These are phyloP conservation scores for Pangasius krempfi DNA, from an alignment of 2,797 vertebrate genomes.

Conservation along the genomic window DNA sequence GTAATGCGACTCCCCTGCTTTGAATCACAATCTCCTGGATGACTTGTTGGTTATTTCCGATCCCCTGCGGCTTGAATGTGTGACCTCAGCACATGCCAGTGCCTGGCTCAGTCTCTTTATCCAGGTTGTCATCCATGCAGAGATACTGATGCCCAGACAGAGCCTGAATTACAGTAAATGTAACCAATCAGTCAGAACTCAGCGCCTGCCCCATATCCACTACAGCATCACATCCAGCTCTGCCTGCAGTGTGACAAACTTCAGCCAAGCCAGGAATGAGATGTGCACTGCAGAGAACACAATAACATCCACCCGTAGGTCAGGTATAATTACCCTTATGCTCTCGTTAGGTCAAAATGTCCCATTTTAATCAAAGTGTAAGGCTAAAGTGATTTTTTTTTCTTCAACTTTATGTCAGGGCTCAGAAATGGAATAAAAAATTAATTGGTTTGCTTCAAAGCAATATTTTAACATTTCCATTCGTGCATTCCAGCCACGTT, in stretches of 20 bases:
- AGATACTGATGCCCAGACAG: constrained; percentile 13
- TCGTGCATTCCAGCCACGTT: neutral
- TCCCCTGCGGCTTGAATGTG: constrained; percentile 32
- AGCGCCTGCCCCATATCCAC: constrained; percentile 21
- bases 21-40: constrained; percentile 45
- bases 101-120: constrained; percentile 15
- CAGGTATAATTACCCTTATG: neutral
- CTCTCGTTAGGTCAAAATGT: neutral
- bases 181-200: constrained; percentile 46
- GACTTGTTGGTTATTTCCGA: constrained; percentile 40
- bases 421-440: neutral
- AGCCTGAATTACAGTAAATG: constrained; percentile 39
- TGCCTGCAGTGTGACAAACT: constrained; percentile 24
- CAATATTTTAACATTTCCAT: neutral
- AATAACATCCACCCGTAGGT: neutral
- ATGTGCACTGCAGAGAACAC: neutral
- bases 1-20: constrained; percentile 45
- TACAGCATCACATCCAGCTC: constrained; percentile 7
- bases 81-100: neutral
- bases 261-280: neutral
- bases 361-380: neutral
- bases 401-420: neutral
- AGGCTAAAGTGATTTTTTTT: neutral
- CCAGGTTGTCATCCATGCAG: constrained; percentile 40
- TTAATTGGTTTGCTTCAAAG: neutral